Conservation (phyloP, 2,888 invertebrate species). For the Cetonia aurata region DNA sequence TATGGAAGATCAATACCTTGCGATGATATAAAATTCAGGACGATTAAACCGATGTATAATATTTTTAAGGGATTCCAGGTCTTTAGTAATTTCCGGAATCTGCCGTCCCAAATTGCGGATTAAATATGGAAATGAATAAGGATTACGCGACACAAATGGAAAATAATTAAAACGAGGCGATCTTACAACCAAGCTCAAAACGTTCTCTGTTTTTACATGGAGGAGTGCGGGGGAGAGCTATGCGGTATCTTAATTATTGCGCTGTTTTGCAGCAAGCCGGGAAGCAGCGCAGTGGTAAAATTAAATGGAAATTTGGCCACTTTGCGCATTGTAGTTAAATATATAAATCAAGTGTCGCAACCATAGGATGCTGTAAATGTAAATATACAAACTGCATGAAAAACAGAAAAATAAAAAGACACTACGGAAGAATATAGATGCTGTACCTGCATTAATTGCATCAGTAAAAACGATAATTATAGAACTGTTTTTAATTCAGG, state of each 20-base stretch:
- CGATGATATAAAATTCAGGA: background rate
- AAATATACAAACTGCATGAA: conserved; percentile 3
- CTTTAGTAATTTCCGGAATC: conserved; percentile 35
- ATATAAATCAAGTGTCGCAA: background rate
- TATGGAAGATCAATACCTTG: no score
- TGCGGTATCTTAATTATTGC: conserved; percentile 36
- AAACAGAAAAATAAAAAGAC: no score
- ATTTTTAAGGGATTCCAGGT: conserved; percentile 14
- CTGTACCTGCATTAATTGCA: no score
- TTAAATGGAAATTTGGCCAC: conserved; percentile 24
- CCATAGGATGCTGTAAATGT: conserved; percentile 1
- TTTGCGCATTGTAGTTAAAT: conserved; percentile 24
- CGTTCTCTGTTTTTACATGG: conserved; percentile 7
- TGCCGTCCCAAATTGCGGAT: conserved; percentile 39
- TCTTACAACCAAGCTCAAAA: conserved; percentile 4
- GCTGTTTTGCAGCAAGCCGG: conserved; percentile 6
- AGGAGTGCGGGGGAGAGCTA: background rate
- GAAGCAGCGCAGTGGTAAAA: conserved; percentile 2
- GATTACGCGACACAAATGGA: conserved; percentile 29
- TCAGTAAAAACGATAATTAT: no score
- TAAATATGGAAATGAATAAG: conserved; percentile 40
- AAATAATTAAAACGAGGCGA: conserved; percentile 42
- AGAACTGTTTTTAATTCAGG: no score
- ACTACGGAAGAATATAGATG: no score
- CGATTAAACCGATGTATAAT: background rate